Percentiles rank a stretch among this genome's conserved stretches.
These are phyloP conservation scores for Trematocara marginatum DNA, from an alignment of 2,113 vertebrate species.

Conservation along the genomic window DNA sequence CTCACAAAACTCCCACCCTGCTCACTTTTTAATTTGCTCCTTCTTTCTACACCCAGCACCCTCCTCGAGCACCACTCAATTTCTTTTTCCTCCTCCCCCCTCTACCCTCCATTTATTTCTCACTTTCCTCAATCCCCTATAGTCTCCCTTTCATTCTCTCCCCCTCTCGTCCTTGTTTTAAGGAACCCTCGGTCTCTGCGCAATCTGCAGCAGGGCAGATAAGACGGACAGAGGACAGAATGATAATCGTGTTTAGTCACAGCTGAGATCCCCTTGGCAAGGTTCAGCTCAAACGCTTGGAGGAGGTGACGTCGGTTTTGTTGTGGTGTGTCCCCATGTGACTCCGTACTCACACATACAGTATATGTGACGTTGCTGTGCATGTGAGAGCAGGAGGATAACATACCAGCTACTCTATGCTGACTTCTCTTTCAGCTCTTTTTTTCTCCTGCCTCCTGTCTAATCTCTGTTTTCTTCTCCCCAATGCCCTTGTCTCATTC, in stretches of 20 bases:
- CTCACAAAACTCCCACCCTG: conserved; percentile 14
- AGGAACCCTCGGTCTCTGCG: conserved; percentile 21
- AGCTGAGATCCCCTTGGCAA: conserved; percentile 10
- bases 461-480: neutral
- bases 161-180: conserved; percentile 53
- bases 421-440: neutral
- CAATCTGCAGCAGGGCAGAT: conserved; percentile 56
- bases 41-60: neutral
- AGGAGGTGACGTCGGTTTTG: neutral
- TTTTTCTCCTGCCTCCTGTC: neutral
- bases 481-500: neutral
- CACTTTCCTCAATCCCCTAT: conserved; percentile 13
- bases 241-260: conserved; percentile 50
- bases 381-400: neutral
- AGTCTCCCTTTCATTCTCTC: conserved; percentile 12
- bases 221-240: conserved; percentile 44
- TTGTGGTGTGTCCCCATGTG: conserved; percentile 18
- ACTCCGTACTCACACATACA: neutral
- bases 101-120: conserved; percentile 37
- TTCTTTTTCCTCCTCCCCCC: neutral
- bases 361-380: neutral
- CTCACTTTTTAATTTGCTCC: conserved; percentile 47
- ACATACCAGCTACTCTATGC: neutral
- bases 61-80: conserved; percentile 7
- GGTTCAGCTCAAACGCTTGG: neutral